Evolutionary conservation across 1,140 invertebrate species (phyloP), one percentile per base, ranked within the genome.

Genomic region (Tachypleus tridentatus): DNA sequence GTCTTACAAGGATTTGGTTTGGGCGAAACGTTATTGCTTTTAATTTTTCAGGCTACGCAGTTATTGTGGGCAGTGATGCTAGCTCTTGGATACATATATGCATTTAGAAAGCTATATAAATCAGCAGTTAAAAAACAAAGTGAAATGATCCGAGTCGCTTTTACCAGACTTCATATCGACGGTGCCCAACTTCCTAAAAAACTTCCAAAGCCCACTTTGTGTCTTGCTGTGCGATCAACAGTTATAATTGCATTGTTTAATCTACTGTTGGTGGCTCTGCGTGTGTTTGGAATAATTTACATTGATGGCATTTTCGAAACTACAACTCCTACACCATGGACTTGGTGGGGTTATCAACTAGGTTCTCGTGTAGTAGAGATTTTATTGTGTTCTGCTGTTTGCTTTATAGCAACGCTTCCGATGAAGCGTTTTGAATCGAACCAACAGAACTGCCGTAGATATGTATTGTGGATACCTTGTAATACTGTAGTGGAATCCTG

Each of bases 301-400:
- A n/a, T 67, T 57, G 57, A 72, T 54, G 75, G 79, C 67, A 76
- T 80, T 4, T 80, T 84, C n/a, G 49, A 56, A 52, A 69, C 58
- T 4, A n/a, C 61, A 4, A 64, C 60, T 6, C 73, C 72, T 8
- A 64, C 74, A 51, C 80, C 83, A 2, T 95, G 91, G 91, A 78
- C 91, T 4, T 88, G 91, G 80, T 93, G 89, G 88, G 86, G 87
- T 8, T 93, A 89, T 78, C 88, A 93, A 70, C 86, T 91, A 69
- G 86, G 86, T 3, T 80, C 93, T 50, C 81, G 91, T 29, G 78
- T 93, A 0, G 83, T 93, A 51, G 91, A 95, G 74, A 83, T 93
- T 49, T 84, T 85, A 2, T 86, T 93, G 70, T 88, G 90, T 67
- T 84, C 85, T 6, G 78, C 91, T 9, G 82, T 93, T 66, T 86